Evolutionary conservation across 2,888 invertebrate species (phyloP).

Genomic region (Charanyca ferruginea): DNA sequence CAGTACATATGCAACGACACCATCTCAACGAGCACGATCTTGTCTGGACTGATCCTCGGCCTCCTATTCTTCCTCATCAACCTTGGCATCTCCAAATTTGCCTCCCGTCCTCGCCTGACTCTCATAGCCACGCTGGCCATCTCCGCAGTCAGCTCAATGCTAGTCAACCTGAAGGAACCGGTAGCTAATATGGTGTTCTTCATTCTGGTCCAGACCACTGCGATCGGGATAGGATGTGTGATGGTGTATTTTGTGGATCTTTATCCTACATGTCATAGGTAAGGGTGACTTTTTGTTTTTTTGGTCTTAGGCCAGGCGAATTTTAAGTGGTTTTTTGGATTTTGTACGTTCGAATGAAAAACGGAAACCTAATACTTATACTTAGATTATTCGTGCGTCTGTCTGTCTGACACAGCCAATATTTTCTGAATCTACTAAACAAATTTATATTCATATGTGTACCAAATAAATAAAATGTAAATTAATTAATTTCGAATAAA

Average conservation of each 20-base stretch:
- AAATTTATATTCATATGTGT: too few species aligned
- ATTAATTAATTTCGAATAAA: too few species aligned
- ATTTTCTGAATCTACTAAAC: too few species aligned
- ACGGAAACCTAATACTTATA: too few species aligned
- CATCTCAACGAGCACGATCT: slow-evolving; percentile 90
- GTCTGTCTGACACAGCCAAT: too few species aligned
- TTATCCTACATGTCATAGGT: slow-evolving; percentile 80
- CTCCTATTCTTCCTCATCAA: slow-evolving; percentile 90
- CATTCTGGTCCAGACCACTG: slow-evolving; percentile 71
- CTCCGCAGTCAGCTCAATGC: slow-evolving; percentile 87
- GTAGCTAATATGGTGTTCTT: slow-evolving; percentile 75
- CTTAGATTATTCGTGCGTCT: too few species aligned
- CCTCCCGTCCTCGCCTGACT: slow-evolving; percentile 86
- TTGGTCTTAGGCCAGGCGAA: too few species aligned
- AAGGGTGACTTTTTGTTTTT: slow-evolving; percentile 5
- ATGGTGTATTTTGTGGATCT: slow-evolving; percentile 77
- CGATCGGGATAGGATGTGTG: slow-evolving; percentile 73
- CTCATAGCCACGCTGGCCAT: slow-evolving; percentile 82
- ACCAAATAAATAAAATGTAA: too few species aligned
- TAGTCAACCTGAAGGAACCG: slow-evolving; percentile 84
- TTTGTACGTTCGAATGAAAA: too few species aligned
- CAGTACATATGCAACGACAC: slow-evolving; percentile 73
- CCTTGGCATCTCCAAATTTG: slow-evolving; percentile 81
- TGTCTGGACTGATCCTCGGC: slow-evolving; percentile 92
- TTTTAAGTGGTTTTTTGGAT: too few species aligned